Evolutionary conservation across 1,140 invertebrate species (phyloP), one percentile per base, ranked within the genome.

Genomic region (Tenebrio molitor): DNA sequence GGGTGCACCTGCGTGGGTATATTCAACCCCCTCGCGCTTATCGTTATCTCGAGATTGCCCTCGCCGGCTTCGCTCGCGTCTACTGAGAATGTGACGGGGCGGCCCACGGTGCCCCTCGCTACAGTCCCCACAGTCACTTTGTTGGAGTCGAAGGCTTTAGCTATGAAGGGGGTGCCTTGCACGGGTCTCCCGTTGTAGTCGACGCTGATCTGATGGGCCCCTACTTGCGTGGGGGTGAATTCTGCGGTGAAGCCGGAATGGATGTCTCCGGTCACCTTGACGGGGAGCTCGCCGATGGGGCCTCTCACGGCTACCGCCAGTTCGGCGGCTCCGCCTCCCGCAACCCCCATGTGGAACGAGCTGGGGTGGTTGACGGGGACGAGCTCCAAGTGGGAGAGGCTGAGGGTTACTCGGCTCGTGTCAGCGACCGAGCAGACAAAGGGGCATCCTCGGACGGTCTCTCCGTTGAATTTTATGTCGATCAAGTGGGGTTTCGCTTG

Each of bases 1-100:
- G 96, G 94, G 83, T 96, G 95, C n/a, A 99, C 97, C 89, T 98
- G 96, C 17, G 97, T 99, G 12, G 97, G 96, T 75, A 98, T 96
- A 81, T 97, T 97, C 42, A 95, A 89, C 3, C 96, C 96, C 80
- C 95, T 90, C 33, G 95, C 95, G 72, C 93, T 95, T 74, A 99
- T 97, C 15, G 96, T 96, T 34, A 99, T 98, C 86, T 99, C 97
- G 46, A 99, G 85, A 84, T 98, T 99, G 42, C 98, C 98, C 86
- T 99, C 97, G 10, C 98, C 98, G 64, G 97, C 96, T 84, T 96
- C 92, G 74, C 93, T 94, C 4, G 97, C 97, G 86, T 99, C 97
- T 33, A 99, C 97, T 25, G 92, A 94, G 80, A 98, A 95, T 80
- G 97, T 95, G 8, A 96, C 94, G 14, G 94, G 91, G 74, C 95